Evolutionary conservation across 2,113 vertebrate genomes (phyloP).

Genomic region (Noturus placidus): DNA sequence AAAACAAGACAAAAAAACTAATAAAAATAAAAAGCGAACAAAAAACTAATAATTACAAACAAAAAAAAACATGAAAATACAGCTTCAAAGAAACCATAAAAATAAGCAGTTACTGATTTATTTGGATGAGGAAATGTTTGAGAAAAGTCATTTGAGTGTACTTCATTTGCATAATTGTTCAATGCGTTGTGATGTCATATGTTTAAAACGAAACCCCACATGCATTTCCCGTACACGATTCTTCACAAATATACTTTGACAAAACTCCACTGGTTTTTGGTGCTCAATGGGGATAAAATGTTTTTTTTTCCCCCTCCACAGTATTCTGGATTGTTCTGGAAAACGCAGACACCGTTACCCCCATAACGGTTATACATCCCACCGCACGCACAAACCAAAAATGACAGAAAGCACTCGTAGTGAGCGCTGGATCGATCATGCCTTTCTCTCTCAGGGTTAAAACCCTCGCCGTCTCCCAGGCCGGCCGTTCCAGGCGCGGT

Average conservation of each 20-base stretch:
- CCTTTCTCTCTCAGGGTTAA: slow-evolving; percentile 23
- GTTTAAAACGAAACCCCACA: no score
- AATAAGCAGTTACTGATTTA: background rate
- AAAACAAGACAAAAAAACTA: background rate
- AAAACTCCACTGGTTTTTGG: background rate
- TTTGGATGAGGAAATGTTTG: background rate
- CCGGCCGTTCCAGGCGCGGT: slow-evolving; percentile 59
- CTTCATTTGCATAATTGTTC: background rate
- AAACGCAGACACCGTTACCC: background rate
- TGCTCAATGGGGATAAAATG: background rate
- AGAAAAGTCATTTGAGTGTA: background rate
- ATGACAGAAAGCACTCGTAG: slow-evolving; percentile 16
- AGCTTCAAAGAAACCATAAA: background rate
- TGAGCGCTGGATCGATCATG: slow-evolving; percentile 24
- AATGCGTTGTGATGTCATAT: background rate
- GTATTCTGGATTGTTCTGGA: background rate
- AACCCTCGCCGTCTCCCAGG: slow-evolving; percentile 1
- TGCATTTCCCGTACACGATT: background rate
- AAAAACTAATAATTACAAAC: background rate
- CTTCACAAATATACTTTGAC: background rate
- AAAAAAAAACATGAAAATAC: background rate
- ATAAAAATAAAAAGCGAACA: background rate
- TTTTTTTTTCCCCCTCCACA: background rate
- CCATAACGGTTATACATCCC: background rate
- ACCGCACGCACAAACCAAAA: slow-evolving; percentile 22